phyloP scores from a whole-genome alignment of 2,888 invertebrate species.

The Tenthredo scrophulariae region DNA sequence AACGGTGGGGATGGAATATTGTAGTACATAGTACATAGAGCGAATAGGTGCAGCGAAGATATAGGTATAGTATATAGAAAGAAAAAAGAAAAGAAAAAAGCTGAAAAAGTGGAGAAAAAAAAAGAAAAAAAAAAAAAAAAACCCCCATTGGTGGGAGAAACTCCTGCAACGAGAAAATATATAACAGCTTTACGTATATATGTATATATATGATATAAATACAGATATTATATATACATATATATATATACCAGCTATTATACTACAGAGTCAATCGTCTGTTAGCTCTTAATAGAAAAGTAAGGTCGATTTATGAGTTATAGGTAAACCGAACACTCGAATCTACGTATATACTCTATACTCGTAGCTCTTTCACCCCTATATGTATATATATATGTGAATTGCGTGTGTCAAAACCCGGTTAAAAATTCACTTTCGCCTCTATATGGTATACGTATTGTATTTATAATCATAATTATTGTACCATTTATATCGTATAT shows the following conservation, averaged over 20 bases:
- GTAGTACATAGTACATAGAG: too few relatives aligned
- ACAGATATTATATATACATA: too few relatives aligned
- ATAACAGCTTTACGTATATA: constrained; percentile 2
- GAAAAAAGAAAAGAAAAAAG: neutral
- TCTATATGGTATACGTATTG: neutral
- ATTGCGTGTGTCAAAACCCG: neutral
- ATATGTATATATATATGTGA: neutral
- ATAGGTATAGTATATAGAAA: too few relatives aligned
- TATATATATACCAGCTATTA: neutral
- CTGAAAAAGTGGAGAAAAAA: too few relatives aligned
- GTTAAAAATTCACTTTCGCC: neutral
- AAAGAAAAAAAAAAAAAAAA: neutral
- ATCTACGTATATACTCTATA: neutral
- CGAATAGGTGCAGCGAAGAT: too few relatives aligned
- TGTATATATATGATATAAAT: too few relatives aligned
- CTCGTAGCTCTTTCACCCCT: neutral
- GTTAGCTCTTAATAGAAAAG: constrained; percentile 77
- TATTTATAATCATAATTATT: neutral
- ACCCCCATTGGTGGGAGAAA: too few relatives aligned
- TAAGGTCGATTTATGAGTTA: constrained; percentile 77
- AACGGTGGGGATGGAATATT: too few relatives aligned
- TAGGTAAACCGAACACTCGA: constrained; percentile 73
- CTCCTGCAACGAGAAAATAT: neutral
- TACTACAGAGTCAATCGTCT: constrained; percentile 74
- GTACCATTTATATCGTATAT: too few relatives aligned